Evolutionary conservation across 2,888 invertebrate genomes (phyloP).

Genomic region (Lysandra coridon): DNA sequence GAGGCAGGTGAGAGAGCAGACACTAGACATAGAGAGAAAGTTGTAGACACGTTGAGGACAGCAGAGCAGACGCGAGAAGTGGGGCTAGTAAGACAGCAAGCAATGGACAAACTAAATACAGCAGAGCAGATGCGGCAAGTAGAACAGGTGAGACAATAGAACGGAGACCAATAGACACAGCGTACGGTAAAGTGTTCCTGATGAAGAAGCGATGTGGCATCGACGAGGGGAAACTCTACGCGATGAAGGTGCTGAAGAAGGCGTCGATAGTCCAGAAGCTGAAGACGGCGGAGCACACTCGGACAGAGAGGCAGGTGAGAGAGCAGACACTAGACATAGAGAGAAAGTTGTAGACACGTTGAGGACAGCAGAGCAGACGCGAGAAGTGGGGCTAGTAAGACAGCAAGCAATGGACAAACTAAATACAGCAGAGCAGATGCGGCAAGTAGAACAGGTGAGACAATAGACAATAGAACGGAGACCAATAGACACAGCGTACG

Average conservation of each 20-base stretch:
- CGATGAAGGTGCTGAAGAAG: conserved; percentile 99
- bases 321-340: neutral
- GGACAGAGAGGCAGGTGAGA: conserved; percentile 93
- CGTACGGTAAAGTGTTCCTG: conserved; percentile 92
- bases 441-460: conserved; percentile 88
- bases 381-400: too few relatives aligned
- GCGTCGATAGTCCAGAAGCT: conserved; percentile 96
- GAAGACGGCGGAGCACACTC: conserved; percentile 97
- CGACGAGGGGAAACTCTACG: conserved; percentile 95
- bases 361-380: too few relatives aligned
- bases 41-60: too few relatives aligned
- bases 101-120: conserved; percentile 77
- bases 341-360: conserved; percentile 50
- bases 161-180: too few relatives aligned
- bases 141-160: too few relatives aligned
- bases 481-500: too few relatives aligned
- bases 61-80: too few relatives aligned
- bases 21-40: neutral
- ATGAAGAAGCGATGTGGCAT: conserved; percentile 93
- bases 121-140: conserved; percentile 38
- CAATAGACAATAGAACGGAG: neutral
- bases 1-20: conserved; percentile 82
- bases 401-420: conserved; percentile 45
- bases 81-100: too few relatives aligned
- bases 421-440: conserved; percentile 94